phyloP scores from a whole-genome alignment of 2,113 vertebrate species.

The Artemisiospiza belli region DNA sequence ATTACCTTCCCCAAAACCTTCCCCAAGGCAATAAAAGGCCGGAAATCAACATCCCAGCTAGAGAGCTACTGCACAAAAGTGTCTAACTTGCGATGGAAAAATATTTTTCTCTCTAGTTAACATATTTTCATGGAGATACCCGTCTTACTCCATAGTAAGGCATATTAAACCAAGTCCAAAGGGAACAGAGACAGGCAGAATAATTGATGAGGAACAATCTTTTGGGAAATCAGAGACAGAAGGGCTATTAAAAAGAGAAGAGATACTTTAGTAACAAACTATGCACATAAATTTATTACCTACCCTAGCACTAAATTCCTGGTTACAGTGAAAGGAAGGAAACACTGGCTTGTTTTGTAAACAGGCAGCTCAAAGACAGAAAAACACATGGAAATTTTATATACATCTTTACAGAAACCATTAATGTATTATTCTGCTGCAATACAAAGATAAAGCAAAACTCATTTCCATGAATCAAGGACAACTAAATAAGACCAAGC shows the following conservation, averaged over 20 bases:
- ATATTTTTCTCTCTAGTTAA: not conserved
- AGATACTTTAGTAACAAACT: not conserved
- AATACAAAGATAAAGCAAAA: constrained; percentile 46
- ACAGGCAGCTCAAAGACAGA: not conserved
- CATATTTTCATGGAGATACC: not conserved
- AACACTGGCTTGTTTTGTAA: not conserved
- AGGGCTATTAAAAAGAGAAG: not conserved
- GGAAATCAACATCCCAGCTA: not conserved
- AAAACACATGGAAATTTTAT: not conserved
- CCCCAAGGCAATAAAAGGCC: not conserved
- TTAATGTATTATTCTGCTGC: not conserved
- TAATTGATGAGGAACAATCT: not conserved
- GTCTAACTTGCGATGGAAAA: not conserved
- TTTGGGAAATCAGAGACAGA: not conserved
- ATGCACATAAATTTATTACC: not conserved
- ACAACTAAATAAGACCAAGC: constrained; percentile 36
- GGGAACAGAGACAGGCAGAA: not conserved
- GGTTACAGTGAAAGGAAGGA: not conserved
- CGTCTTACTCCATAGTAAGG: not conserved
- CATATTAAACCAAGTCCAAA: not conserved
- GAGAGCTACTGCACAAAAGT: not conserved
- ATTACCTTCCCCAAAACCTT: not conserved
- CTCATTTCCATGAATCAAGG: constrained; percentile 38
- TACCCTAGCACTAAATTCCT: not conserved
- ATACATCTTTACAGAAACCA: not conserved